Conservation (phyloP, 1,140 invertebrate species). For the Pantala flavescens region DNA sequence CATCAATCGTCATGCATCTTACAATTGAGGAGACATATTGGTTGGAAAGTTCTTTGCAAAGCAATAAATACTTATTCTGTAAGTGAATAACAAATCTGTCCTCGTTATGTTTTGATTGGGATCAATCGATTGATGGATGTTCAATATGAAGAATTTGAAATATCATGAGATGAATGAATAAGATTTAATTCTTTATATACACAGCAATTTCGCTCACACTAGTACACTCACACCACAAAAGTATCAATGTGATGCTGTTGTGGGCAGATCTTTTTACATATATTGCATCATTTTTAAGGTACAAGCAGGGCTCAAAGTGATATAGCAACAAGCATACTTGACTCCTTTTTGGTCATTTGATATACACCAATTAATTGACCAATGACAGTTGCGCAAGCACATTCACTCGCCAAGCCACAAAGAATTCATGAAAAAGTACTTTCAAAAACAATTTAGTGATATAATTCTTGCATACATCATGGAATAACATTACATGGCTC, state of each 20-base stretch:
- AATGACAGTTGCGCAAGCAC: background rate
- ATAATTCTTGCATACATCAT: background rate
- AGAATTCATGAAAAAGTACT: conserved; percentile 3
- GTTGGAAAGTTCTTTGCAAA: too few species aligned
- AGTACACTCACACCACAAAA: conserved; percentile 3
- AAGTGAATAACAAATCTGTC: too few species aligned
- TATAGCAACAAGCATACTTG: background rate
- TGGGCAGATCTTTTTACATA: conserved; percentile 6
- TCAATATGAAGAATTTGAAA: background rate
- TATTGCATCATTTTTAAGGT: background rate
- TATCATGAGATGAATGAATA: background rate
- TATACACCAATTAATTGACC: background rate
- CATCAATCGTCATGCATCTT: too few species aligned
- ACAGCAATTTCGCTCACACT: background rate
- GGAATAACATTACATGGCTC: conserved; percentile 1
- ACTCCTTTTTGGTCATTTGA: background rate
- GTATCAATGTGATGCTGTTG: conserved; percentile 3
- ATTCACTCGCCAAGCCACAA: conserved; percentile 4
- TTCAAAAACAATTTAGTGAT: background rate
- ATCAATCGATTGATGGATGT: too few species aligned
- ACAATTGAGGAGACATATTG: too few species aligned
- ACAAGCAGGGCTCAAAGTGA: conserved; percentile 1
- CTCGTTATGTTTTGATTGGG: too few species aligned
- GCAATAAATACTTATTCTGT: too few species aligned
- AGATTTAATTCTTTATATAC: conserved; percentile 3